A percentile compares a stretch with the other conserved stretches of the same genome.
Evolutionary conservation across 2,888 invertebrate species (phyloP).

Genomic region (Meteorus cinctellus): DNA sequence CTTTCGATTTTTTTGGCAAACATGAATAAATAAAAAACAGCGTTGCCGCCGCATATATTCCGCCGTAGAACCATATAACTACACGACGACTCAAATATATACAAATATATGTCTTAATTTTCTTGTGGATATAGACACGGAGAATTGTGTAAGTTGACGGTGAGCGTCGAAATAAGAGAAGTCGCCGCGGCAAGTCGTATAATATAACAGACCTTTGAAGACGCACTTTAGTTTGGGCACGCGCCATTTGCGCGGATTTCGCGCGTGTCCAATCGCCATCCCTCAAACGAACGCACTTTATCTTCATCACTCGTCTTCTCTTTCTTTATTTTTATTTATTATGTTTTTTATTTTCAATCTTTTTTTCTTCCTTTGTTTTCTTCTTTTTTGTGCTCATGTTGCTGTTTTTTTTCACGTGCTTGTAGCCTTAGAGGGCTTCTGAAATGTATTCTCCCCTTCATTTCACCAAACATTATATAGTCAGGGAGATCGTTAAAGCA

Average conservation of each 20-base stretch:
- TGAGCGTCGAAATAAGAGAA: constrained; percentile 36
- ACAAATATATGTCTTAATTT: constrained; percentile 18
- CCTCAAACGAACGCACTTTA: constrained; percentile 57
- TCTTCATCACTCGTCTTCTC: constrained; percentile 47
- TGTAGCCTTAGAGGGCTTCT: too few species aligned
- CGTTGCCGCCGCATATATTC: neutral
- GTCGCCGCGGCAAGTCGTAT: constrained; percentile 39
- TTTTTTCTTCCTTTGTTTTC: neutral
- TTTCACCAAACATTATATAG: too few species aligned
- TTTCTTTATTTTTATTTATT: constrained; percentile 28
- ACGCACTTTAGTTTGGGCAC: constrained; percentile 54
- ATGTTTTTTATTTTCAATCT: neutral
- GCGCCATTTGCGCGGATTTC: constrained; percentile 63
- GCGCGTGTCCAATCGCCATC: constrained; percentile 64
- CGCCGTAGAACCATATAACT: constrained; percentile 1
- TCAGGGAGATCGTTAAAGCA: neutral
- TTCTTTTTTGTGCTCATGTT: neutral
- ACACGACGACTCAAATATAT: neutral
- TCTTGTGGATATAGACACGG: constrained; percentile 30
- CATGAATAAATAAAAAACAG: neutral
- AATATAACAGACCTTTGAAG: constrained; percentile 49
- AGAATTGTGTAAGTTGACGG: constrained; percentile 43
- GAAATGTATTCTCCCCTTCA: too few species aligned
- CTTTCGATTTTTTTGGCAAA: neutral
- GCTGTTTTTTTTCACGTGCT: too few species aligned